Percentiles rank a stretch among this genome's conserved stretches.
These are phyloP conservation scores for Dasyornis broadbenti DNA, from an alignment of 2,113 vertebrate species.

Conservation along the genomic window DNA sequence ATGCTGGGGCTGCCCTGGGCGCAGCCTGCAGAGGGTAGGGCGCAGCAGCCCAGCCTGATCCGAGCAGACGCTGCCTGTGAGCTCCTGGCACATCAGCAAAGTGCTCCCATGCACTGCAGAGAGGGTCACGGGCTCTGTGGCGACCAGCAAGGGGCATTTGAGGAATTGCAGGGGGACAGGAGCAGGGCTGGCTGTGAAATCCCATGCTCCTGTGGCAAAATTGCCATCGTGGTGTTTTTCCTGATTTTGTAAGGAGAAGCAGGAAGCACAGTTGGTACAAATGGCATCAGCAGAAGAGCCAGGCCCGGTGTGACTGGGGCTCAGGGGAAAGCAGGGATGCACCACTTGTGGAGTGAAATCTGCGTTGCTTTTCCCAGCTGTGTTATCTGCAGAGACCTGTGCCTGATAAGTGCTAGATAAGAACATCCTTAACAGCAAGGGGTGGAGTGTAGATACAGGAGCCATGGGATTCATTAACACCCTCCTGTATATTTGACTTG, in stretches of 20 bases:
- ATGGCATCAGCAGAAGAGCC: background rate
- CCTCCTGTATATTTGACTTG: background rate
- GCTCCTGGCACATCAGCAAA: background rate
- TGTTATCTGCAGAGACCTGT: background rate
- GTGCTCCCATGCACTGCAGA: too few relatives aligned
- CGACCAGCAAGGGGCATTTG: background rate
- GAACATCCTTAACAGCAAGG: background rate
- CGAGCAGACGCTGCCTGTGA: background rate
- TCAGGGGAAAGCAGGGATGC: background rate
- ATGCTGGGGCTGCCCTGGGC: too few relatives aligned
- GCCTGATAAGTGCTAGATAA: background rate
- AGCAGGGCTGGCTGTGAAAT: background rate
- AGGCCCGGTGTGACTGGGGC: background rate
- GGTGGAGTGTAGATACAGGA: background rate
- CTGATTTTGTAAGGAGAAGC: background rate
- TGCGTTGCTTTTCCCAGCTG: background rate
- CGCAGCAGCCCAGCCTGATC: background rate
- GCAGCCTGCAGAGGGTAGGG: too few relatives aligned
- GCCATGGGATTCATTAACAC: background rate
- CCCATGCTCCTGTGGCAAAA: background rate
- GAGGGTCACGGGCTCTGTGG: too few relatives aligned
- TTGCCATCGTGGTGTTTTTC: background rate
- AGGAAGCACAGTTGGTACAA: background rate
- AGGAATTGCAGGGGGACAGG: background rate
- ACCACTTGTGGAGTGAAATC: fast-evolving